phyloP scores from a whole-genome alignment of 2,113 vertebrate genomes.

The Myxocyprinus asiaticus region DNA sequence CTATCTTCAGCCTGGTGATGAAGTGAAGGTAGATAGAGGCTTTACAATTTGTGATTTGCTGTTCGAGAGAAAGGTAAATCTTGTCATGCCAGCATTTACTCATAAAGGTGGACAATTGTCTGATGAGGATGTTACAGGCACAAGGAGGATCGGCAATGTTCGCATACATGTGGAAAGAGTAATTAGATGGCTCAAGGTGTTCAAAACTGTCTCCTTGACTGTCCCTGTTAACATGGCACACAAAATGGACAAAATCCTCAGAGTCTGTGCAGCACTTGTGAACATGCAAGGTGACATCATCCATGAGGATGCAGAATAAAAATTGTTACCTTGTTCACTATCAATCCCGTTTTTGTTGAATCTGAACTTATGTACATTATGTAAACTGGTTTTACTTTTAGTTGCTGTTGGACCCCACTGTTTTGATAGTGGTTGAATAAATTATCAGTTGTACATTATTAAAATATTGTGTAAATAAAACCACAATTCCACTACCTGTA shows the following conservation, averaged over 20 bases:
- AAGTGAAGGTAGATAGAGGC: conserved; percentile 36
- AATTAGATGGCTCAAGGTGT: conserved; percentile 28
- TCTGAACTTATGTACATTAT: not conserved
- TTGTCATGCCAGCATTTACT: conserved; percentile 41
- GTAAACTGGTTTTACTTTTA: too few species aligned
- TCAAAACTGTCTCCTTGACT: conserved; percentile 37
- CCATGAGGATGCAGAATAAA: conserved; percentile 1
- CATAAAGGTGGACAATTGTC: not conserved
- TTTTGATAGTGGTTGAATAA: not conserved
- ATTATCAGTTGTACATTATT: not conserved
- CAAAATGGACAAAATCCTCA: conserved; percentile 31
- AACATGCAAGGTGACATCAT: conserved; percentile 28
- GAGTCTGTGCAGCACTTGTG: conserved; percentile 14
- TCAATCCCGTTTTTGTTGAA: not conserved
- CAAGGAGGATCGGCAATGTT: conserved; percentile 40
- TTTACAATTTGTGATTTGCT: conserved; percentile 23
- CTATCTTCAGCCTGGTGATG: conserved; percentile 29
- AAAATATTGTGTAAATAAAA: too few species aligned
- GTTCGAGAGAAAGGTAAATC: conserved; percentile 31
- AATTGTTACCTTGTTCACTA: not conserved
- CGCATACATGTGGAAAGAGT: conserved; percentile 6
- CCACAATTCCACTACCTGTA: too few species aligned
- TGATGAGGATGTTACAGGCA: conserved; percentile 30
- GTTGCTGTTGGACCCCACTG: too few species aligned
- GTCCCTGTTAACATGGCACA: conserved; percentile 14